Base-by-base conservation (phyloP, 1,140 invertebrate genomes). In the Eumeta japonica region DNA sequence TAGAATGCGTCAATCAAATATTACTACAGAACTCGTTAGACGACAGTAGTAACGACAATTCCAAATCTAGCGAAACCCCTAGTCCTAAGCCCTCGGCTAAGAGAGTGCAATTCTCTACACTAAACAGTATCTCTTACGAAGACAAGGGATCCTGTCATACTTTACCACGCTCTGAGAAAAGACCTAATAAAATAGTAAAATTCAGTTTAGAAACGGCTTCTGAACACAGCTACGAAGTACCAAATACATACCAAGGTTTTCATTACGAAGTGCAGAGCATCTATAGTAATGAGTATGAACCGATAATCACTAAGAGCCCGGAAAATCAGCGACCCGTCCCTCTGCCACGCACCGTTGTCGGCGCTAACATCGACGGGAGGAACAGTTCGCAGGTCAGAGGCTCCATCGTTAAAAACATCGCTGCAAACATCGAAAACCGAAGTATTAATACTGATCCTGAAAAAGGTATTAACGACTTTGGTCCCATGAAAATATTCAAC, bases 1-100 rank as follows among this genome's bases (percentile, higher is more conserved):
- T 88, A 12, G 85, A 88, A 55, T 87, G 85, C 50, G 85, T 88
- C 16, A 88, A 87, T 72, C 85, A 87, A 62, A 88, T 88, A 43
- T 65, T 88, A 3, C 57, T 87, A 10, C 79, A 81, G 55, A 81
- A 82, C 47, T 75, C 71, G 10, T 55, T 77, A 42, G 75, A 77
- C 45, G 75, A 77, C 38, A 77, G 67, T 43, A 74, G 70, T 34
- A 71, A 73, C 43, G 75, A 77, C 45, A 72, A 66, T 39, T 73
- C 67, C 14, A 72, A 72, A 44, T 70, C 63, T 34, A 72, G 71
- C 49, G 64, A 74, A 55, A 46, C 67, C 20, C 61, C 70, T 3
- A 74, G 75, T 43, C 75, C 75, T 11, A 77, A 77, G 55, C 41
- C 71, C 30, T 50, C 71, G 9, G 70, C 75, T 10, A 77, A 77